A percentile compares a stretch with the other conserved stretches of the same genome.
Conservation (phyloP, 1,140 invertebrate genomes). For the Proctacanthus coquilletti region DNA sequence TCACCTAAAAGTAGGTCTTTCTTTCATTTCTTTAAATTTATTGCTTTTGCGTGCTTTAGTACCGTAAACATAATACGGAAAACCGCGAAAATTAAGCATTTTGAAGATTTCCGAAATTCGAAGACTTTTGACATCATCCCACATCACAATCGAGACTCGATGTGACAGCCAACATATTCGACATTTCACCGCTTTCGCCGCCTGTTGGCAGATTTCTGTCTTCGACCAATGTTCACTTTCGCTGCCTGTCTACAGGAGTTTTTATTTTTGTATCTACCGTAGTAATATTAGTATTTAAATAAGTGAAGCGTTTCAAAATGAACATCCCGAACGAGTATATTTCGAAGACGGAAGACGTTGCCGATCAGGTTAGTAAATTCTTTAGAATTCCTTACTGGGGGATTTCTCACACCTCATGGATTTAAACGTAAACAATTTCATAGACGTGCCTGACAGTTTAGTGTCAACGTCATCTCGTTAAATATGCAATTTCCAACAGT, state of each 20-base stretch:
- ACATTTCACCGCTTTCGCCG: not conserved
- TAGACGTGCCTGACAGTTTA: constrained; percentile 11
- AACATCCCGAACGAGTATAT: constrained; percentile 75
- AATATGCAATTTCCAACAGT: no score
- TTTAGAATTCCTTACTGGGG: constrained; percentile 6
- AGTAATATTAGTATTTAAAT: not conserved
- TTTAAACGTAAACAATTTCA: not conserved
- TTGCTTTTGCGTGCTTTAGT: no score
- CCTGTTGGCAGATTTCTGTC: not conserved
- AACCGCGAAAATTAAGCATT: no score
- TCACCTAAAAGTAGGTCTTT: no score
- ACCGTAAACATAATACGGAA: no score
- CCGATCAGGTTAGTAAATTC: constrained; percentile 66
- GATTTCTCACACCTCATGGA: not conserved
- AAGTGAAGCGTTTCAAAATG: constrained; percentile 45
- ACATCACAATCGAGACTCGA: not conserved
- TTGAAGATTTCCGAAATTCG: no score
- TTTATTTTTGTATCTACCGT: not conserved
- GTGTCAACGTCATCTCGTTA: constrained; percentile 24
- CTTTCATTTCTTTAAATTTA: no score
- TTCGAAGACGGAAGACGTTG: constrained; percentile 81
- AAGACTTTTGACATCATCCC: no score
- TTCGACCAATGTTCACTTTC: not conserved
- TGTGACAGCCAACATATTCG: not conserved
- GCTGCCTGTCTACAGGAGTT: constrained; percentile 18